phyloP scores from a whole-genome alignment of 2,797 vertebrate species.

The Acanthopagrus latus region DNA sequence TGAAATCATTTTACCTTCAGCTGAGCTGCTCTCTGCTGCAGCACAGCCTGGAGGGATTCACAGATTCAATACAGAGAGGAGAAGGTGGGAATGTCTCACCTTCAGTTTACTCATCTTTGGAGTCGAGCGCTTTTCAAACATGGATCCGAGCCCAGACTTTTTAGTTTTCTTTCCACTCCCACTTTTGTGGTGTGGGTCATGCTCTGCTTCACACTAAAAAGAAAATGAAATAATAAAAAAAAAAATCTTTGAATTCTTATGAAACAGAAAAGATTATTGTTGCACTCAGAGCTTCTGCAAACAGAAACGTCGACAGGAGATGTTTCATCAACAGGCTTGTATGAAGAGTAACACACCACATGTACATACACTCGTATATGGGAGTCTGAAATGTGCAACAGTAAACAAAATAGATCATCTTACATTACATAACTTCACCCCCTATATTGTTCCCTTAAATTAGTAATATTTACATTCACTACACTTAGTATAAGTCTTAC shows the following conservation, averaged over 20 bases:
- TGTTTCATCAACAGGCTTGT: neutral
- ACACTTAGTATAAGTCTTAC: neutral
- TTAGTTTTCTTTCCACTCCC: slow-evolving; percentile 82
- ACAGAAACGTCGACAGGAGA: neutral
- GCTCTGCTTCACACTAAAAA: slow-evolving; percentile 77
- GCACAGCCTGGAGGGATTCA: slow-evolving; percentile 8
- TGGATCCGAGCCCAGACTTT: slow-evolving; percentile 82
- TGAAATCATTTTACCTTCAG: slow-evolving; percentile 9
- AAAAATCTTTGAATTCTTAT: neutral
- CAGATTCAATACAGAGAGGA: slow-evolving; percentile 1
- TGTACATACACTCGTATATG: neutral
- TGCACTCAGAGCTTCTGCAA: slow-evolving; percentile 2
- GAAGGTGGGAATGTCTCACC: slow-evolving; percentile 80
- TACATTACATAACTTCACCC: neutral
- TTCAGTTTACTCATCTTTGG: slow-evolving; percentile 89
- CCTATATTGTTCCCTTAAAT: neutral
- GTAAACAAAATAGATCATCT: slow-evolving; percentile 12
- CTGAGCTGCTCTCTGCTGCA: neutral
- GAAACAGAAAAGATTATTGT: slow-evolving; percentile 3
- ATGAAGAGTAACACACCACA: neutral
- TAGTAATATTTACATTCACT: neutral
- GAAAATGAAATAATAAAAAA: slow-evolving; percentile 3
- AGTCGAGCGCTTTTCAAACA: slow-evolving; percentile 85
- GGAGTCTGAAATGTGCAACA: neutral
- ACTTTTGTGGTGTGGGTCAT: slow-evolving; percentile 76